Base-by-base conservation (phyloP, 2,888 invertebrate genomes). In the Drosophila mimetica region DNA sequence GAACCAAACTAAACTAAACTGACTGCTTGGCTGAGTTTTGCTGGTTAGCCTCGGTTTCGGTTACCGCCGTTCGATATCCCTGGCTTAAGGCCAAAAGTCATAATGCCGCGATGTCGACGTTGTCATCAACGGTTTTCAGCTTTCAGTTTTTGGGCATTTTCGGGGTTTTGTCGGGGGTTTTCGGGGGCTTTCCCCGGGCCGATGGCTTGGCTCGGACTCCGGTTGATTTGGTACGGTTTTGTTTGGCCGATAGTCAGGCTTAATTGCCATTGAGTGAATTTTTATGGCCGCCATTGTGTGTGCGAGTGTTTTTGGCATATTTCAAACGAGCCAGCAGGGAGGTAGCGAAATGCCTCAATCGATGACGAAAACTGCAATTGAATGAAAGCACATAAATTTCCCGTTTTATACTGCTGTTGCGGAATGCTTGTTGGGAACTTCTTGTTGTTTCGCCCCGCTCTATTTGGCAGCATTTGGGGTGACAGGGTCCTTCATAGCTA, bases 261-360 rank as follows among this genome's bases (percentile, higher is more conserved):
- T 79, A 79, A 79, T 79, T 83, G 83, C 79, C 51, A 72, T 75
- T 79, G 80, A 79, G 79, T 79, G 79, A 83, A 75, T 76, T 79
- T 79, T 79, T 79, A 79, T 79, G 69, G 76, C 71, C 83, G 25
- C 61, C 42, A 53, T 65, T 55, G 46, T 67, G 59, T 73, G 77
- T 76, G 64, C 42, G 79, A 66, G 57, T 81, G 75, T 72, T 79
- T 79, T 71, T 79, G 78, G 79, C 76, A 78, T 81, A 78, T 81
- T 78, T 81, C 73, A 77, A 51, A 72, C 69, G 63, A 51, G 65
- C 30, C 50, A 50, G 41, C 65, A 42, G 63, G 65, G 51, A 44
- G 63, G 41, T 41, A 25, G 16, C 51, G 50, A 2, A 55, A 60
- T 66, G 66, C 72, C 54, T 79, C 47, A 64, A 67, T 66, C 66